Base-by-base conservation (phyloP, 1,140 invertebrate species). In the Drosophila albomicans region DNA sequence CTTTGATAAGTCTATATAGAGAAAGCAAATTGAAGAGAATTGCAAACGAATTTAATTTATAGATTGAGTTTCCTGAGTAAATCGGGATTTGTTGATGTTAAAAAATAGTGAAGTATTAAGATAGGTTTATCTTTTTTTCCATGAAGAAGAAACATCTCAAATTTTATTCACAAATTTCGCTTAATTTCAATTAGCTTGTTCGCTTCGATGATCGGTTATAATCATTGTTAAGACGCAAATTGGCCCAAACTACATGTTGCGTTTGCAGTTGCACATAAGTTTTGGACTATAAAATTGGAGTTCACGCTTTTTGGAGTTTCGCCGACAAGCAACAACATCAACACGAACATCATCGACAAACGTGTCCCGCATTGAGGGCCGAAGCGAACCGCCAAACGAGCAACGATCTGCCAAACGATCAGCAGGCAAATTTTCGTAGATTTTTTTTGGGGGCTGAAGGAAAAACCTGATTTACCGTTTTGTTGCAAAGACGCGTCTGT, bases 381-480 rank as follows among this genome's bases (percentile, higher is more conserved):
- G 41, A 54, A 32, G 10, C 43, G 66, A 62, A 41, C 61, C 51
- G 52, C 20, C 48, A 56, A 66, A 32, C 43, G 49, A 67, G 68
- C 64, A 67, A 71, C 68, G 79, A 81, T 82, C 75, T 77, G 62
- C 81, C 73, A 70, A 76, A 59, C 81, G 81, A 75, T 86, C 70
- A 70, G 46, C 77, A 77, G 77, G 80, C 70, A 66, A 82, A 82
- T 73, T 67, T 82, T 81, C 79, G 75, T 38, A 30, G 20, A 62
- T 84, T 69, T 84, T 76, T 38, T 38, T 38, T 8, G 8, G 35
- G 58, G 59, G 38, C 43, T 72, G 71, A 89, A 81, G 78, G 81
- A 80, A 87, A 84, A 87, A 87, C 84, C 84, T 87, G 84, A 87
- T 87, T 87, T 87, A 87, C 84, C 84, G 84, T 87, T 25, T 84